Percentiles rank a stretch among this genome's conserved stretches.
Evolutionary conservation across 2,888 invertebrate genomes (phyloP).

Genomic region (Netelia virgata): DNA sequence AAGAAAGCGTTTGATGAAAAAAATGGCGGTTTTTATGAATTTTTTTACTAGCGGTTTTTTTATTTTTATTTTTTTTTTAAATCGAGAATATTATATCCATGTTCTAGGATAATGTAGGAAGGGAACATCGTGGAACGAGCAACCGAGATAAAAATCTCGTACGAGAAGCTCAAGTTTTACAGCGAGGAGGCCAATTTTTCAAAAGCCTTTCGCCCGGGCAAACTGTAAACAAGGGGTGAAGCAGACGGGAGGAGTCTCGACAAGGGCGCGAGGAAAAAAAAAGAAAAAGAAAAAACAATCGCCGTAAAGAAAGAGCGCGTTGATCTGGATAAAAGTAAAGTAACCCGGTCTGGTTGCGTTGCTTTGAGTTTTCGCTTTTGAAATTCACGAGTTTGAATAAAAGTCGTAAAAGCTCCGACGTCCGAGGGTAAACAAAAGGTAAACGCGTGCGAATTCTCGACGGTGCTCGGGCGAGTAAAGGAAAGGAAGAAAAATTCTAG

Average conservation of each 20-base stretch:
- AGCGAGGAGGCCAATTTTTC: background rate
- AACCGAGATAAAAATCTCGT: background rate
- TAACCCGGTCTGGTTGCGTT: background rate
- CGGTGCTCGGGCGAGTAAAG: background rate
- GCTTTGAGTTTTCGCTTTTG: background rate
- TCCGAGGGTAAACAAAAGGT: constrained; percentile 7
- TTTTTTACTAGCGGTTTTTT: too few species aligned
- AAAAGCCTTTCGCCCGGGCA: background rate
- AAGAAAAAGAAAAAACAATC: constrained; percentile 1
- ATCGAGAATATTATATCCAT: too few species aligned
- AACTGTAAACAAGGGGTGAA: background rate
- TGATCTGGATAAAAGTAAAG: constrained; percentile 49
- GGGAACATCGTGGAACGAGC: too few species aligned
- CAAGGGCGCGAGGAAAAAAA: background rate
- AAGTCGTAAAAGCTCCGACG: constrained; percentile 16
- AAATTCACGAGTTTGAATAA: constrained; percentile 32
- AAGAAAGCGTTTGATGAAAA: too few species aligned
- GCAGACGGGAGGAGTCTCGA: background rate
- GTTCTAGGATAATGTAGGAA: too few species aligned
- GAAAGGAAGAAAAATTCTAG: constrained; percentile 12
- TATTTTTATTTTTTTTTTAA: too few species aligned
- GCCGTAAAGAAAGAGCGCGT: background rate
- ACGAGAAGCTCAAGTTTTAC: background rate
- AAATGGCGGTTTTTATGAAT: too few species aligned
- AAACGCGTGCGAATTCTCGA: constrained; percentile 20